Percentiles rank a stretch among this genome's conserved stretches.
Conservation (phyloP, 2,888 invertebrate species). For the Spisula solida region DNA sequence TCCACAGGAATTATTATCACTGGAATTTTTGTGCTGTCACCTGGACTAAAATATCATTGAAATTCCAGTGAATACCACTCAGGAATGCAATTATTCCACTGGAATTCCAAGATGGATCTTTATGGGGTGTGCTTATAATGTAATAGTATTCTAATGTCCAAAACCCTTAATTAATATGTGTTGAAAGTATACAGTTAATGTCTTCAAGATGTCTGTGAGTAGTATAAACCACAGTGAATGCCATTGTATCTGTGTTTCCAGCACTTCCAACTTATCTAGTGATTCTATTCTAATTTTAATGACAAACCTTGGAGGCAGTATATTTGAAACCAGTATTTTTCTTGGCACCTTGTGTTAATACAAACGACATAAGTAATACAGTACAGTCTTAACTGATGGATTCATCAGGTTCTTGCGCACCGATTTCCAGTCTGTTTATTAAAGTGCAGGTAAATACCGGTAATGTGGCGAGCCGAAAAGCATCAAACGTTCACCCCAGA, state of each 20-base stretch:
- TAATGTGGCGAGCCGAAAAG: neutral
- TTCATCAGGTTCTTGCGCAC: neutral
- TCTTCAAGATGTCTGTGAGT: neutral
- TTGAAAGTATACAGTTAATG: neutral
- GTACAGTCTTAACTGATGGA: neutral
- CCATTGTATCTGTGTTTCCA: neutral
- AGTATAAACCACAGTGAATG: neutral
- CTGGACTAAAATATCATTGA: too few species aligned
- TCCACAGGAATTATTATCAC: too few species aligned
- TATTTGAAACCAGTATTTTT: conserved; percentile 19
- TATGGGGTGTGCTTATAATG: neutral
- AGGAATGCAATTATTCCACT: too few species aligned
- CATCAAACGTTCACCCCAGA: neutral
- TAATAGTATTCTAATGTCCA: neutral
- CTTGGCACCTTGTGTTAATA: conserved; percentile 11
- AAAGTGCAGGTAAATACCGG: neutral
- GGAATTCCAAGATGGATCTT: too few species aligned
- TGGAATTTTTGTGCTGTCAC: too few species aligned
- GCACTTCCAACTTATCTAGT: neutral
- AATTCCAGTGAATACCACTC: too few species aligned
- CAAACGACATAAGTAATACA: conserved; percentile 15
- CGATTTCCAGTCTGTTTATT: neutral
- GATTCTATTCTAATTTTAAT: neutral
- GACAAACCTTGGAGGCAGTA: neutral
- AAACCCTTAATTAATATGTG: neutral